Evolutionary conservation across 2,888 invertebrate genomes (phyloP).

Genomic region (Tetragonula carbonaria): DNA sequence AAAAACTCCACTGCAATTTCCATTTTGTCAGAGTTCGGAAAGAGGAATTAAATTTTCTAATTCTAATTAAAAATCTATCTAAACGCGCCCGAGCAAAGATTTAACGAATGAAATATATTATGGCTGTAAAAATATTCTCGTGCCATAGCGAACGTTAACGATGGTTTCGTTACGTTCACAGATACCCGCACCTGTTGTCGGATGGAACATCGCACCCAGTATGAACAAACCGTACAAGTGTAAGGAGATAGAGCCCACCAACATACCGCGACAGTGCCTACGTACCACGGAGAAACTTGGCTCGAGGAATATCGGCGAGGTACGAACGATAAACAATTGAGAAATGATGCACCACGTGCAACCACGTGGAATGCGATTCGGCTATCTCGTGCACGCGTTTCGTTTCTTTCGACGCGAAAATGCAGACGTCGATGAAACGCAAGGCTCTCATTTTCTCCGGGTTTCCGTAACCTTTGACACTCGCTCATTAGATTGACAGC

Average conservation of each 20-base stretch:
- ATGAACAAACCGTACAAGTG: slow-evolving; percentile 87
- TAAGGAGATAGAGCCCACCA: slow-evolving; percentile 86
- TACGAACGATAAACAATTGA: slow-evolving; percentile 70
- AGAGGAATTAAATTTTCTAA: too few relatives aligned
- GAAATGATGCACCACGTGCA: slow-evolving; percentile 40
- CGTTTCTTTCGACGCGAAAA: slow-evolving; percentile 24
- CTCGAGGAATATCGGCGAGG: slow-evolving; percentile 86
- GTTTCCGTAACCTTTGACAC: neutral
- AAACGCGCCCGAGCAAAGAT: too few relatives aligned
- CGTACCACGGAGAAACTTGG: slow-evolving; percentile 86
- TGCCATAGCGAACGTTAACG: neutral
- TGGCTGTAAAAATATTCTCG: neutral
- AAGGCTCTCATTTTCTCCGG: neutral
- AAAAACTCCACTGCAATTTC: neutral
- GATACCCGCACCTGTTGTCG: slow-evolving; percentile 86
- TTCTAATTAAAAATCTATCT: too few relatives aligned
- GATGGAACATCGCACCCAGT: slow-evolving; percentile 87
- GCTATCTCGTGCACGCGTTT: slow-evolving; percentile 24
- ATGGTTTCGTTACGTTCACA: slow-evolving; percentile 74
- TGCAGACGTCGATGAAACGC: slow-evolving; percentile 13
- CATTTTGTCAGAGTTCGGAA: neutral
- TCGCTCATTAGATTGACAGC: neutral
- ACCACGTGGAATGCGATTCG: slow-evolving; percentile 1
- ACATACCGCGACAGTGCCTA: slow-evolving; percentile 86
- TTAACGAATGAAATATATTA: too few relatives aligned